Percentiles rank a stretch among this genome's conserved stretches.
These are phyloP conservation scores for Ictalurus punctatus DNA, from an alignment of 2,113 vertebrate genomes.

Conservation along the genomic window DNA sequence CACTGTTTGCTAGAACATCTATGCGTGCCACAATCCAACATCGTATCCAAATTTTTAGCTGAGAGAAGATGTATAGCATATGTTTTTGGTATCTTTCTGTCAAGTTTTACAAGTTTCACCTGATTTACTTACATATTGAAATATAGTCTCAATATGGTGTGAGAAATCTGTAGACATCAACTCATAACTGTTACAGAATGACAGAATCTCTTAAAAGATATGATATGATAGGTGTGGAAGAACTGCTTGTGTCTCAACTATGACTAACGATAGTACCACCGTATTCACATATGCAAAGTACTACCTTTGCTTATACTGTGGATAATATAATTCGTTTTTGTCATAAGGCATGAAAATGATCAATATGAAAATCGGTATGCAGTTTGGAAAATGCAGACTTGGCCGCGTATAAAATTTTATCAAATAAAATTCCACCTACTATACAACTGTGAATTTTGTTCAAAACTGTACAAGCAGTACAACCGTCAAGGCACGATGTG, in stretches of 20 bases:
- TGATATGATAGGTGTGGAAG: background rate
- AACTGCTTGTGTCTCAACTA: background rate
- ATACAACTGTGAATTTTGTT: slow-evolving; percentile 39
- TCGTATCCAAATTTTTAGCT: background rate
- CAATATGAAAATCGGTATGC: background rate
- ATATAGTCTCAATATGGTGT: background rate
- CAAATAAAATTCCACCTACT: slow-evolving; percentile 47
- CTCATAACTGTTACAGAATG: background rate
- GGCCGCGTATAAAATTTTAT: background rate
- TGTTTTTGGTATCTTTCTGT: background rate
- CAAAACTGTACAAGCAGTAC: slow-evolving; percentile 33
- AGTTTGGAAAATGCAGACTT: background rate
- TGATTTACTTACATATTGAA: background rate
- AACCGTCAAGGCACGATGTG: slow-evolving; percentile 11
- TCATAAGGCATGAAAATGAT: background rate
- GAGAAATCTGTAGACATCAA: background rate
- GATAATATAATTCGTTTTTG: background rate
- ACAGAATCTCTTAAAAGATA: background rate
- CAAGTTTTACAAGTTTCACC: background rate
- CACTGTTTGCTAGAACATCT: background rate
- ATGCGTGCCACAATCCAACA: background rate
- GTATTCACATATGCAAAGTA: background rate
- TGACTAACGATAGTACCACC: slow-evolving; percentile 10
- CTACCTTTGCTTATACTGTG: background rate
- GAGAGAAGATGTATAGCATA: background rate